These are phyloP conservation scores for Ommatoiulus sabulosus DNA, from an alignment of 2,888 invertebrate species.

Conservation along the genomic window DNA sequence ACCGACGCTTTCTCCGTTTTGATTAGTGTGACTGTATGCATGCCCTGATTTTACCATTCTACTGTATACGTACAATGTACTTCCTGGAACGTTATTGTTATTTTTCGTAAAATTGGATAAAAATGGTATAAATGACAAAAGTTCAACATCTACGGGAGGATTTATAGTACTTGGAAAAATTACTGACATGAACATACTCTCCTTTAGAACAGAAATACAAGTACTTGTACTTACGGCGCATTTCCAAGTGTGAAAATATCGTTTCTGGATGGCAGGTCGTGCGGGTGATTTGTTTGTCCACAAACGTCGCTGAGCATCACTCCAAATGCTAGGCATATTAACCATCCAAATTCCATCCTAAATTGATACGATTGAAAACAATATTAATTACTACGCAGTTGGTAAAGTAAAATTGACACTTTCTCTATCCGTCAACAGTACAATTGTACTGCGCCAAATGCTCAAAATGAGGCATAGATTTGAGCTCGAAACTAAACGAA, in stretches of 20 bases:
- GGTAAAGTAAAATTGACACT: not conserved
- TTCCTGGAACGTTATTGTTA: too few relatives aligned
- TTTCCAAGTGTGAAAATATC: slow-evolving; percentile 23
- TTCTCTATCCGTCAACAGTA: not conserved
- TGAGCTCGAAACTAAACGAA: not conserved
- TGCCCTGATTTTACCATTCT: too few relatives aligned
- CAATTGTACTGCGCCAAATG: too few relatives aligned
- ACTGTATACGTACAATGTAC: too few relatives aligned
- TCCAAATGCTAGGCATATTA: slow-evolving; percentile 2
- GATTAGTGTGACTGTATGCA: too few relatives aligned
- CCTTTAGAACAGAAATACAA: not conserved
- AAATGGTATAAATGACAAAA: too few relatives aligned
- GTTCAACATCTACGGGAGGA: too few relatives aligned
- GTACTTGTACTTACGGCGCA: not conserved
- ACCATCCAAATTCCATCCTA: slow-evolving; percentile 33
- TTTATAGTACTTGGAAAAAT: too few relatives aligned
- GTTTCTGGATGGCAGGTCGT: not conserved
- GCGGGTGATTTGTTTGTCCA: not conserved
- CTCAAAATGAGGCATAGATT: not conserved
- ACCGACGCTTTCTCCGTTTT: too few relatives aligned
- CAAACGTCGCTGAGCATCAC: not conserved
- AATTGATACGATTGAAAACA: not conserved
- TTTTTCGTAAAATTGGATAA: too few relatives aligned
- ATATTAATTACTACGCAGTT: not conserved
- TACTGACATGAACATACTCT: too few relatives aligned